Percentiles rank a stretch among this genome's conserved stretches.
Evolutionary conservation across 2,113 vertebrate species (phyloP).

Genomic region (Lasiurus cinereus): DNA sequence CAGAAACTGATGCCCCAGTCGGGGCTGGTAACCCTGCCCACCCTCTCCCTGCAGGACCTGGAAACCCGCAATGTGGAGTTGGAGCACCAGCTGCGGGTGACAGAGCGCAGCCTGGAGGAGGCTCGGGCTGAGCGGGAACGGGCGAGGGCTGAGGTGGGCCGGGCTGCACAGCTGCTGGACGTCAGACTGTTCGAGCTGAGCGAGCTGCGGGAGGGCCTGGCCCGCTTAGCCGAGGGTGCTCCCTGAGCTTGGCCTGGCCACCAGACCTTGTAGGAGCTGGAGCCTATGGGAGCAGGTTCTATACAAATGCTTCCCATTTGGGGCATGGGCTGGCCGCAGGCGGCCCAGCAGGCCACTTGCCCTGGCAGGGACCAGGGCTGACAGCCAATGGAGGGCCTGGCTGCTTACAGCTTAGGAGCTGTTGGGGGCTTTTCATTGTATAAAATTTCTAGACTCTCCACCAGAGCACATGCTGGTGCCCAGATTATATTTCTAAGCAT

Average conservation of each 20-base stretch:
- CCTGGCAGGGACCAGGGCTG: background rate
- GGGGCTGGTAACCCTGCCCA: fast-evolving
- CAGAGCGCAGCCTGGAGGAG: constrained; percentile 91
- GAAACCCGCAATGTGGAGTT: constrained; percentile 93
- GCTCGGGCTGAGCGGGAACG: constrained; percentile 92
- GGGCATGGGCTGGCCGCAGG: background rate
- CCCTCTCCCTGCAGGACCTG: constrained; percentile 88
- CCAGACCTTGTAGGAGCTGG: background rate
- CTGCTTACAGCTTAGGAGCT: background rate
- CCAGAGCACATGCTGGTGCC: background rate
- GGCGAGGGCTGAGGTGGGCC: constrained; percentile 91
- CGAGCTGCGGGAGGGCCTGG: constrained; percentile 94
- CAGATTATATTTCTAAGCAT: constrained; percentile 68
- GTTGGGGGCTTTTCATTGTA: constrained; percentile 39
- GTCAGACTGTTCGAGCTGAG: constrained; percentile 97
- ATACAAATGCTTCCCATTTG: background rate
- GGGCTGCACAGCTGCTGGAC: constrained; percentile 94
- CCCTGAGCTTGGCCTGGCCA: constrained; percentile 72
- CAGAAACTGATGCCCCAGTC: background rate
- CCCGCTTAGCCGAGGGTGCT: constrained; percentile 92
- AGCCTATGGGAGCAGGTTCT: background rate
- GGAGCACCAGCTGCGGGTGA: constrained; percentile 91
- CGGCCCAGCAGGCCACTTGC: background rate
- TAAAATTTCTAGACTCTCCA: constrained; percentile 67
- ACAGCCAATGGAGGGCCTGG: background rate